Evolutionary conservation across 2,797 vertebrate species (phyloP).

Genomic region (Chaenodraco wilsoni): DNA sequence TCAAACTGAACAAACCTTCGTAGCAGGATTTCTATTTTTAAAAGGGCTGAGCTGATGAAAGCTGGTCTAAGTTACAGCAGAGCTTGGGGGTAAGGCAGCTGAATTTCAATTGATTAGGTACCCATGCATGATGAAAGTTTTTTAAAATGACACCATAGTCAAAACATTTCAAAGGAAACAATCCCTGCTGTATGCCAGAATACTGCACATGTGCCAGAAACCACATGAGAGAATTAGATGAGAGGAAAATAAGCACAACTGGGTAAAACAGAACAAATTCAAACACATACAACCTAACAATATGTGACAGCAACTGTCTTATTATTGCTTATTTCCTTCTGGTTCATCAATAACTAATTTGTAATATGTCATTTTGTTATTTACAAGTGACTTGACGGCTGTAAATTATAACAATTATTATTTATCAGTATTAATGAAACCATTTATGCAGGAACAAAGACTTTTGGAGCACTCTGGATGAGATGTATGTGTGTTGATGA

Average conservation of each 20-base stretch:
- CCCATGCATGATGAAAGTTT: slow-evolving; percentile 77
- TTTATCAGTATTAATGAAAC: slow-evolving; percentile 38
- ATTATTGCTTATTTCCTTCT: slow-evolving; percentile 60
- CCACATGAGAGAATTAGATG: slow-evolving; percentile 72
- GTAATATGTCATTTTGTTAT: slow-evolving; percentile 67
- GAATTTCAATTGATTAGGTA: slow-evolving; percentile 79
- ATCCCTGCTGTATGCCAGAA: slow-evolving; percentile 66
- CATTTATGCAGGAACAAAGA: slow-evolving; percentile 42
- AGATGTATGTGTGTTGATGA: slow-evolving; percentile 25
- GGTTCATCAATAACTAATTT: slow-evolving; percentile 64
- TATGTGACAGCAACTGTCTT: slow-evolving; percentile 71
- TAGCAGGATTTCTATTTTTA: slow-evolving; percentile 72
- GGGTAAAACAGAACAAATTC: slow-evolving; percentile 59
- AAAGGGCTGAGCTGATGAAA: slow-evolving; percentile 71
- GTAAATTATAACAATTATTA: slow-evolving; percentile 35
- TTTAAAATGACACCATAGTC: slow-evolving; percentile 75
- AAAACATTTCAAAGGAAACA: slow-evolving; percentile 77
- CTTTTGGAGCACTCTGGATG: slow-evolving; percentile 13
- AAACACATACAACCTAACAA: slow-evolving; percentile 60
- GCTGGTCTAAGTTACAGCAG: slow-evolving; percentile 70
- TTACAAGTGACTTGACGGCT: slow-evolving; percentile 49
- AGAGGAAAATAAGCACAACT: slow-evolving; percentile 63
- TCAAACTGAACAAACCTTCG: slow-evolving; percentile 64
- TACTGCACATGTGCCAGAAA: slow-evolving; percentile 72
- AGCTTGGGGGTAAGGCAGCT: slow-evolving; percentile 67